Base-by-base conservation (phyloP, 2,113 vertebrate species). In the Ginglymostoma cirratum region DNA sequence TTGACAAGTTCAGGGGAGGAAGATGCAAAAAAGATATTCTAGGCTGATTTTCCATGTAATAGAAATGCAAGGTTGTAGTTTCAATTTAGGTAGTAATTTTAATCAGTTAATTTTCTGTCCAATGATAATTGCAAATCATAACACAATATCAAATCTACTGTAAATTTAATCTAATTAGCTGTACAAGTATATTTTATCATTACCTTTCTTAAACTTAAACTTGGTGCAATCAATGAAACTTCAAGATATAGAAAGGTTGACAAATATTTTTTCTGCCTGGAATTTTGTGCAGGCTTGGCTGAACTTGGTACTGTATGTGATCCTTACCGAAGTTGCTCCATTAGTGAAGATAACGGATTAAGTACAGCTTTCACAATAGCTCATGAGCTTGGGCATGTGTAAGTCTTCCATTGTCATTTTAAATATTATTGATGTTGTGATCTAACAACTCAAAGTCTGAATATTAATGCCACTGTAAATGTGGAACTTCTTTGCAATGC, bases 371-470 rank as follows among this genome's bases (percentile, higher is more conserved):
- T 99, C 97, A 99, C 99, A 38, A 99, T 99, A 92, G 99, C 99
- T 96, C 99, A 99, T 96, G 99, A 99, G 97, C 98, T 99, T 96
- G 99, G 99, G 96, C 99, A 99, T 95, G 99, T 99, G 99, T 99
- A 98, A 98, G 99, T 98, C 96, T 96, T 94, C 23, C 95, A 95
- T 66, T 52, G 24, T 34, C 42, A 72, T 95, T 34, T 72, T 69
- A 94, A 70, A 69, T 7, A 70, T 21, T 8, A 42, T 94, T 48
- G 5, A 95, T 70, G 7, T 95, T 52, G 55, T 90, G 48, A 61
- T 15, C 48, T 30, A 6, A 52, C 52, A 90, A 19, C 24, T 90
- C 24, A 45, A 52, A 52, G 86, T 45, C 80, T 83, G 38, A 83
- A 5, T 83, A 5, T 83, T 17, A 83, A 83, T 55, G 27, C 55